Conservation (phyloP, 1,140 invertebrate genomes). For the Aradophagus sp. region DNA sequence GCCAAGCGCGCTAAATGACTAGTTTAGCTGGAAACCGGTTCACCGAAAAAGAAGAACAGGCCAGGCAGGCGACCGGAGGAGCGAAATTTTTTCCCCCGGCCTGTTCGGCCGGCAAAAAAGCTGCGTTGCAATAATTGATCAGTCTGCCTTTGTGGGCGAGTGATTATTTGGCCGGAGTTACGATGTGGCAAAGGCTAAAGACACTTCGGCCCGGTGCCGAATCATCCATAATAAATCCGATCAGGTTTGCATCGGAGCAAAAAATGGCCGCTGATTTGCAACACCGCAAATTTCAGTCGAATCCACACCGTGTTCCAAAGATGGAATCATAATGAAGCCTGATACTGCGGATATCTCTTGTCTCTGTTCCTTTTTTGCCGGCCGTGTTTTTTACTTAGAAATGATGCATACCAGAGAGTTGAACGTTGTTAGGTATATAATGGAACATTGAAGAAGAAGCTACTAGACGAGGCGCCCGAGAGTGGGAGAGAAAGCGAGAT, state of each 20-base stretch:
- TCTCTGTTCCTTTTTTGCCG: constrained; percentile 36
- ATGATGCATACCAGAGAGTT: constrained; percentile 59
- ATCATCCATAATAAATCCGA: constrained; percentile 58
- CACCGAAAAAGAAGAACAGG: constrained; percentile 49
- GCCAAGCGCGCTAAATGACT: constrained; percentile 48
- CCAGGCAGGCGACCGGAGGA: constrained; percentile 9
- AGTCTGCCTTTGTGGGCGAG: constrained; percentile 57
- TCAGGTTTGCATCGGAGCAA: constrained; percentile 56
- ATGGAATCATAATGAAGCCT: constrained; percentile 57
- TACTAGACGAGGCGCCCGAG: constrained; percentile 44
- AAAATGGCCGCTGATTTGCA: constrained; percentile 55
- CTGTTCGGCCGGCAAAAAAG: constrained; percentile 53
- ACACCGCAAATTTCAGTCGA: constrained; percentile 54
- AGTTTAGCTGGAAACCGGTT: constrained; percentile 58
- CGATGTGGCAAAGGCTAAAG: constrained; percentile 56
- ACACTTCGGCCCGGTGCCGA: constrained; percentile 54
- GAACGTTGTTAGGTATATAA: constrained; percentile 59
- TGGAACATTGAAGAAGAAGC: constrained; percentile 59
- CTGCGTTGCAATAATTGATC: constrained; percentile 60
- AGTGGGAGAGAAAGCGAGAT: constrained; percentile 40
- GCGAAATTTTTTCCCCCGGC: constrained; percentile 45
- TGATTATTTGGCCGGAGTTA: constrained; percentile 54
- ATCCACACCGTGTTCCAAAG: constrained; percentile 46
- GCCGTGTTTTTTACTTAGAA: constrained; percentile 46
- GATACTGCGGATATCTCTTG: constrained; percentile 49